phyloP scores from a whole-genome alignment of 2,113 vertebrate genomes.

The Phasianus colchicus region DNA sequence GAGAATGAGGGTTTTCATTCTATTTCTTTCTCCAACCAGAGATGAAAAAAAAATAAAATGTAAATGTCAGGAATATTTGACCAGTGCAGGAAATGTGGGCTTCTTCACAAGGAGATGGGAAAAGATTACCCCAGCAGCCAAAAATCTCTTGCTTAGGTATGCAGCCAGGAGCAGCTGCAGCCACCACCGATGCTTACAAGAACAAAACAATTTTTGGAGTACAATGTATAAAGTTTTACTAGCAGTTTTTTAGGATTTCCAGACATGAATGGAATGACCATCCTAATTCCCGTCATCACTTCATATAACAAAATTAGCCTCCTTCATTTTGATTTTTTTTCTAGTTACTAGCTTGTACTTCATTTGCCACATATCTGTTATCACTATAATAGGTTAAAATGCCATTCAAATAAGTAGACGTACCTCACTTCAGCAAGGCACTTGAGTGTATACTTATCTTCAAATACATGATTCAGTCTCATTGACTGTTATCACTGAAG shows the following conservation, averaged over 20 bases:
- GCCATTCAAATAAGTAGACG: not conserved
- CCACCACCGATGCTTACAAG: not conserved
- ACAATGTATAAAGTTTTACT: not conserved
- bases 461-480: not conserved
- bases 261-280: not conserved
- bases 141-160: not conserved
- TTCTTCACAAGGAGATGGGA: not conserved
- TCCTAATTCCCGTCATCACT: not conserved
- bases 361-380: not conserved
- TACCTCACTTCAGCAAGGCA: not conserved
- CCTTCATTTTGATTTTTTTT: not conserved
- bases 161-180: not conserved
- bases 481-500: not conserved
- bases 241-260: not conserved
- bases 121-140: not conserved
- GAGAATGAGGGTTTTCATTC: constrained; percentile 9
- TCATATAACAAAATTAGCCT: not conserved
- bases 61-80: constrained; percentile 1
- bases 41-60: not conserved
- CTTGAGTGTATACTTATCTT: not conserved
- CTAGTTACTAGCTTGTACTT: not conserved
- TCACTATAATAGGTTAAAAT: not conserved
- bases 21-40: not conserved
- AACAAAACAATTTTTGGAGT: not conserved
- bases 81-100: not conserved